Percentiles rank a stretch among this genome's conserved stretches.
These are phyloP conservation scores for Mareca penelope DNA, from an alignment of 2,797 vertebrate species.

Conservation along the genomic window DNA sequence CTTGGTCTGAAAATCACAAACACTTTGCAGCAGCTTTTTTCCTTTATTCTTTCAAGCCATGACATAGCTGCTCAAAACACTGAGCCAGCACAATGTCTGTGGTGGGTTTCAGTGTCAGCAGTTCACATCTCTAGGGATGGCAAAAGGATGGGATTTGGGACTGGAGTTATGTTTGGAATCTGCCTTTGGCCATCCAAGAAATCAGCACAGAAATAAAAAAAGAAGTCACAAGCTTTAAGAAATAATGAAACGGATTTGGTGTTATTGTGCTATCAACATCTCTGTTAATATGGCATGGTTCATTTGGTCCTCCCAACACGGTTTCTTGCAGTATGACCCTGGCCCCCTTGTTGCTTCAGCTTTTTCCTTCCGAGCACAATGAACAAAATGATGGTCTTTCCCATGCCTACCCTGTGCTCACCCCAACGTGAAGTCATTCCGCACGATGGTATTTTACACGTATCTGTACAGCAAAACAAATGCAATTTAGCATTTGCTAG, in stretches of 20 bases:
- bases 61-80: not conserved
- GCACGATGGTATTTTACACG: not conserved
- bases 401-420: not conserved
- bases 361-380: not conserved
- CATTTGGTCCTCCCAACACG: not conserved
- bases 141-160: not conserved
- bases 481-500: not conserved
- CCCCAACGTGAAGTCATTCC: not conserved
- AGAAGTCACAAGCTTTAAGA: not conserved
- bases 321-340: not conserved
- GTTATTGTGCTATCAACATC: fast-evolving
- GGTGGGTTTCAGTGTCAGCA: not conserved
- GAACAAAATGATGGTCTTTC: not conserved
- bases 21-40: not conserved
- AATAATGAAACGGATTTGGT: not conserved
- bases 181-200: not conserved
- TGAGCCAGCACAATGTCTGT: not conserved
- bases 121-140: not conserved
- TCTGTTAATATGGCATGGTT: not conserved
- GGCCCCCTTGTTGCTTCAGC: not conserved
- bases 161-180: not conserved
- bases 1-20: not conserved
- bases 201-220: not conserved
- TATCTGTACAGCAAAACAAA: not conserved
- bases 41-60: not conserved